Evolutionary conservation across 92 coral and sea anemone species (phyloP).

Genomic region (Porites lobata): DNA sequence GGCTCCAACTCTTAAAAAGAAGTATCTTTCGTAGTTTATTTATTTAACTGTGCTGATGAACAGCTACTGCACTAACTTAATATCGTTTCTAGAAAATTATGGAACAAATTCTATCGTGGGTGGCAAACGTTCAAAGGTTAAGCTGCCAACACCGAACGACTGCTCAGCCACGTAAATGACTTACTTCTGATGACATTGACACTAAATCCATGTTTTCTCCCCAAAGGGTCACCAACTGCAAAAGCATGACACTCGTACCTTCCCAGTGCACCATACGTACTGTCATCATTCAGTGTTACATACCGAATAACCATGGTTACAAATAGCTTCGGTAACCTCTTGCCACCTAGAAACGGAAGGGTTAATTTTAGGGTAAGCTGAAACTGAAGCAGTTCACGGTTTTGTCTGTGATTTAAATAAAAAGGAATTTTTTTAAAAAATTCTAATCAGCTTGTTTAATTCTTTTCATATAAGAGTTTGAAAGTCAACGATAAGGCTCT

Average conservation of each 20-base stretch:
- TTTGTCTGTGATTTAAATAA: too few relatives aligned
- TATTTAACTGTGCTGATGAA: too few relatives aligned
- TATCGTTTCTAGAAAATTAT: too few relatives aligned
- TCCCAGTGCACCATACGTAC: neutral
- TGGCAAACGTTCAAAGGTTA: too few relatives aligned
- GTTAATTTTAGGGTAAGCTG: too few relatives aligned
- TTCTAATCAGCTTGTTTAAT: conserved; percentile 16
- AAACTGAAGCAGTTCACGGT: too few relatives aligned
- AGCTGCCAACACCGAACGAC: too few relatives aligned
- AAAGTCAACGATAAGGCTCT: neutral
- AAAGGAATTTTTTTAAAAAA: neutral
- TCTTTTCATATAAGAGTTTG: neutral
- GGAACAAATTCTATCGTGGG: too few relatives aligned
- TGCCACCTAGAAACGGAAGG: neutral
- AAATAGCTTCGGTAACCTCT: too few relatives aligned
- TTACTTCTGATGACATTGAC: conserved; percentile 33
- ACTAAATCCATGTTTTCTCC: conserved; percentile 19
- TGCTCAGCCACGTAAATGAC: neutral
- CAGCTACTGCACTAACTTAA: too few relatives aligned
- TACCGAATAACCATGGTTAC: neutral
- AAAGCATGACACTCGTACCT: conserved; percentile 43
- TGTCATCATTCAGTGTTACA: conserved; percentile 15
- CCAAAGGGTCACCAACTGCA: neutral
- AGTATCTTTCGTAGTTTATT: too few relatives aligned
- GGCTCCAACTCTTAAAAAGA: too few relatives aligned